Base-by-base conservation (phyloP, 2,888 invertebrate species). In the Caenorhabditis angaria region DNA sequence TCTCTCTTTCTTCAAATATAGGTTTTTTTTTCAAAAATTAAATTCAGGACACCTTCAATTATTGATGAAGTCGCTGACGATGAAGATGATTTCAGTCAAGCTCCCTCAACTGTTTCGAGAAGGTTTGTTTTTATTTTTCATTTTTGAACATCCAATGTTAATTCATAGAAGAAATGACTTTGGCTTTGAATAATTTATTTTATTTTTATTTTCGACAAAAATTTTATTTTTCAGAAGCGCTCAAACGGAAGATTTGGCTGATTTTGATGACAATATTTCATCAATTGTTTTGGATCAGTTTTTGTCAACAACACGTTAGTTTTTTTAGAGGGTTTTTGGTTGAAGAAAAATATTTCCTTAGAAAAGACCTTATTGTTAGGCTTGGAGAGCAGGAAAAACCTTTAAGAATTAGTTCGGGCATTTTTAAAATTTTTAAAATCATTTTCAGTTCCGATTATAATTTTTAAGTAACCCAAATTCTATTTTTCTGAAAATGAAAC, bases 211-310 rank as follows among this genome's bases (percentile, higher is more conserved):
- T 54, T 32, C 6, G n/a, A n/a, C n/a, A n/a, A n/a, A n/a, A 24
- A 53, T 35, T 48, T 60, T 61, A 12, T 28, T 25, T 72, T 76
- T 61, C 58, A 78, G 78, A 57, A 78, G 76, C 24, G 76, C 66
- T 6, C 70, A 77, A 53, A 82, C 82, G 1, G 82, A 82, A 65
- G 78, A 82, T 56, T 41, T 82, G 51, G 77, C 78, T 24, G 82
- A 82, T 56, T 82, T 78, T 59, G 82, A 82, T 64, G 82, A 82
- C 66, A 78, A 77, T 56, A 64, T 74, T 22, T 78, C 77, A 2
- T 72, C 78, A 6, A 73, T 82, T 29, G 70, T 82, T 32, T 70
- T 82, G 10, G 82, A 82, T 51, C 80, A 82, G 27, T 82, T 75
- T 60, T 50, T 82, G 24, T 81, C 82, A 0, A 60, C 64, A 6